Conservation (phyloP, 1,140 invertebrate species). For the Eurosta solidaginis region DNA sequence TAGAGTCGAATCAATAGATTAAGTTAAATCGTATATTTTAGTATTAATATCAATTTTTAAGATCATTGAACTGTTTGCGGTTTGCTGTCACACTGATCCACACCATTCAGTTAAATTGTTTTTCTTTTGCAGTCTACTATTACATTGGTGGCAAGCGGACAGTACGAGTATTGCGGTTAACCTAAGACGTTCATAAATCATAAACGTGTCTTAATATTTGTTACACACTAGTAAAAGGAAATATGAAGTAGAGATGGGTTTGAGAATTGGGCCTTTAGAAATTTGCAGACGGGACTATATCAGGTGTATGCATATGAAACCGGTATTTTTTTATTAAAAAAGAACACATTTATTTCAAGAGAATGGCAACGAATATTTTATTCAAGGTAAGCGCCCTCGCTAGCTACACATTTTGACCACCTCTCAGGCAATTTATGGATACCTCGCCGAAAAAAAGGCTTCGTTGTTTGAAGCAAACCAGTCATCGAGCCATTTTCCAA, state of each 20-base stretch:
- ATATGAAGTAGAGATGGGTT: background rate
- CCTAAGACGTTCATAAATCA: constrained; percentile 58
- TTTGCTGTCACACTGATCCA: constrained; percentile 30
- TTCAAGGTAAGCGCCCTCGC: no score
- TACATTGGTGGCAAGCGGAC: constrained; percentile 9
- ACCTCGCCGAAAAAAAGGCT: no score
- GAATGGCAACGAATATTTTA: no score
- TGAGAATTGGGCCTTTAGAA: background rate
- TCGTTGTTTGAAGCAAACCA: no score
- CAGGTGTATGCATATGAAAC: no score
- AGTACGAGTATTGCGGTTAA: constrained; percentile 48
- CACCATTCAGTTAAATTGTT: background rate
- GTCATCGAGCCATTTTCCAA: no score
- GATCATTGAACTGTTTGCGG: constrained; percentile 54
- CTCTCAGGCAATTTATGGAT: no score
- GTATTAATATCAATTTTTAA: constrained; percentile 33
- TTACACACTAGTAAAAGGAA: constrained; percentile 39
- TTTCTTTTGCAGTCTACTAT: background rate
- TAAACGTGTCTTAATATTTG: constrained; percentile 59
- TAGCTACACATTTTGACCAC: no score
- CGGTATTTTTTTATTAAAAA: no score
- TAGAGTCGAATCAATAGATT: no score
- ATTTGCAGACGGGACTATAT: no score
- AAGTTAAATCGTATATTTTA: background rate
- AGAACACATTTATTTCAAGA: no score